Conservation (phyloP, 2,888 invertebrate genomes). For the Amphiduros pacificus region DNA sequence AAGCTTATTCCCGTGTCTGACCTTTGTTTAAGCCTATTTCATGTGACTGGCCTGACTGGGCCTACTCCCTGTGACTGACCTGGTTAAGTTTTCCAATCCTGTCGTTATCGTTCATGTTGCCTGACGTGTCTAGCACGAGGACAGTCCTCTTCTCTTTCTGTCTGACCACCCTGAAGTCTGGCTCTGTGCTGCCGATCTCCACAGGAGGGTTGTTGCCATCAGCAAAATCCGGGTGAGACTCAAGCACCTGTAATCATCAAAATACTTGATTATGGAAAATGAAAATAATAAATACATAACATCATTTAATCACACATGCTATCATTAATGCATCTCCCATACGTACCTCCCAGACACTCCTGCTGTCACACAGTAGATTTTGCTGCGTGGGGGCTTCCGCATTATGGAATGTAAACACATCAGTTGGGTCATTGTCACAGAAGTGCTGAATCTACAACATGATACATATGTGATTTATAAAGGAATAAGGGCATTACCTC, state of each 20-base stretch:
- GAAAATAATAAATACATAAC: neutral
- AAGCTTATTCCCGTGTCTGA: too few species aligned
- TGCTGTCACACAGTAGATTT: slow-evolving; percentile 66
- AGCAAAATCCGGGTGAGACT: slow-evolving; percentile 24
- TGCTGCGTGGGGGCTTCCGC: slow-evolving; percentile 68
- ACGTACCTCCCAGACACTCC: slow-evolving; percentile 65
- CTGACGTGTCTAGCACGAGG: slow-evolving; percentile 28
- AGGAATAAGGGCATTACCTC: too few species aligned
- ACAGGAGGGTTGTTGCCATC: slow-evolving; percentile 18
- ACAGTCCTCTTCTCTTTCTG: slow-evolving; percentile 13
- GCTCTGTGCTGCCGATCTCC: slow-evolving; percentile 18
- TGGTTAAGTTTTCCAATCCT: neutral
- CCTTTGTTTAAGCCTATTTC: too few species aligned
- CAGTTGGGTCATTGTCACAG: slow-evolving; percentile 62
- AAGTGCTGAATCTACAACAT: slow-evolving; percentile 57
- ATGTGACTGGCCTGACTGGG: too few species aligned
- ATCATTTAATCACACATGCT: neutral
- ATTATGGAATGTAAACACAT: slow-evolving; percentile 60
- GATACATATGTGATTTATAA: too few species aligned
- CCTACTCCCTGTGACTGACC: too few species aligned
- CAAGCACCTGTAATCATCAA: slow-evolving; percentile 21
- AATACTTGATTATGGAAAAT: neutral
- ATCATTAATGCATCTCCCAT: neutral
- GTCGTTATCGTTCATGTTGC: slow-evolving; percentile 23
- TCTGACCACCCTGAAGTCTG: slow-evolving; percentile 24